A percentile compares a stretch with the other conserved stretches of the same genome.
These are phyloP conservation scores for Drosophila funebris DNA, from an alignment of 1,140 invertebrate species.

Conservation along the genomic window DNA sequence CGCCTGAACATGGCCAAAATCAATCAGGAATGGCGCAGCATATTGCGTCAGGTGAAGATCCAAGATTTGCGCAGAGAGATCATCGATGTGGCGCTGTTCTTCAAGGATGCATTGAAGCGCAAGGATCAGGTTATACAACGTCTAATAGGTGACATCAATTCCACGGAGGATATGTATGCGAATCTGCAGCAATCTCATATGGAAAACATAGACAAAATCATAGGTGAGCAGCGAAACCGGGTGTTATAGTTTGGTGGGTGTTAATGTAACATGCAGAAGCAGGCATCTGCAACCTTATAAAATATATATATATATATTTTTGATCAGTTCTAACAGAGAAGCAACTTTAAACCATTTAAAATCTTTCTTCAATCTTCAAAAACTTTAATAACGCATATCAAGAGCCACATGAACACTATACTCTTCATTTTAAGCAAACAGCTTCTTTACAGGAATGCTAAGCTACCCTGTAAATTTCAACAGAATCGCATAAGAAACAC, in stretches of 20 bases:
- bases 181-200: conserved; percentile 87
- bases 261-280: no score
- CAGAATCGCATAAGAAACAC: neutral
- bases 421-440: no score
- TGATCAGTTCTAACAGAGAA: no score
- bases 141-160: conserved; percentile 87
- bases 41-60: conserved; percentile 89
- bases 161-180: conserved; percentile 88
- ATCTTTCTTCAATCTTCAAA: no score
- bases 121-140: conserved; percentile 88
- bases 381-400: no score
- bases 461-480: neutral
- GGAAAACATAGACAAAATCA: conserved; percentile 87
- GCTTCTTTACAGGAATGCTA: no score
- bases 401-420: no score
- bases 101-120: conserved; percentile 84
- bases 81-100: conserved; percentile 84
- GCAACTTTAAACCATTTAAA: no score
- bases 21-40: conserved; percentile 91
- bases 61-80: conserved; percentile 88
- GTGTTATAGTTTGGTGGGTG: no score
- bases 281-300: no score
- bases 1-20: conserved; percentile 92
- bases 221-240: conserved; percentile 84
- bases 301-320: no score